phyloP scores from a whole-genome alignment of 2,797 vertebrate genomes.

The Benthosema pterotum region DNA sequence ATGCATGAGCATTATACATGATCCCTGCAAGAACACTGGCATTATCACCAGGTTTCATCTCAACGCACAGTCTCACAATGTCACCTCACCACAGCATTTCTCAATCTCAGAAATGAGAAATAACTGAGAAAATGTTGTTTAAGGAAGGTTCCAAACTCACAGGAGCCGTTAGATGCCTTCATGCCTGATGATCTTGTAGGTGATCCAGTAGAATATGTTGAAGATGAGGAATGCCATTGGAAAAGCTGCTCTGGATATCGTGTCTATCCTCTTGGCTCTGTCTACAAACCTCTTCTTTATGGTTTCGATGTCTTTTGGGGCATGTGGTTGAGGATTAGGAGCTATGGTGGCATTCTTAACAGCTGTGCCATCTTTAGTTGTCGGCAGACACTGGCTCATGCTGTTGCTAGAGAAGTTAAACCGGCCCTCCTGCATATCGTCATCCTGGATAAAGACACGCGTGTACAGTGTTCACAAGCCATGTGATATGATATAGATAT shows the following conservation, averaged over 20 bases:
- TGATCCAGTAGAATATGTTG: conserved; percentile 99
- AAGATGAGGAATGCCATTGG: conserved; percentile 98
- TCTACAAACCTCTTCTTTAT: conserved; percentile 98
- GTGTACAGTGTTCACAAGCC: conserved; percentile 7
- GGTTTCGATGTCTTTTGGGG: conserved; percentile 88
- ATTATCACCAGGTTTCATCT: conserved; percentile 26
- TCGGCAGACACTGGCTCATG: conserved; percentile 91
- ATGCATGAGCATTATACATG: conserved; percentile 50
- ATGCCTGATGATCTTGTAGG: conserved; percentile 98
- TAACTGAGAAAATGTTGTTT: conserved; percentile 4
- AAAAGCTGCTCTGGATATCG: conserved; percentile 94
- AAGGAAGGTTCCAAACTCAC: conserved; percentile 46
- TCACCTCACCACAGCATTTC: conserved; percentile 38
- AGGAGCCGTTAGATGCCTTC: conserved; percentile 85
- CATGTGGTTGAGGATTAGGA: conserved; percentile 75
- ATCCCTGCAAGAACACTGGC: conserved; percentile 71
- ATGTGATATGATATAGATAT: too few species aligned
- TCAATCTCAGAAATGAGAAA: conserved; percentile 62
- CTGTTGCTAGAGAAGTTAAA: conserved; percentile 94
- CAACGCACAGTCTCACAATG: conserved; percentile 30
- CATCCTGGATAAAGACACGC: conserved; percentile 81
- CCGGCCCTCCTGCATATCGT: conserved; percentile 89
- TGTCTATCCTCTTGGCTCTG: conserved; percentile 98
- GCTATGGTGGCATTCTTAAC: conserved; percentile 84
- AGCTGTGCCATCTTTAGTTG: conserved; percentile 88